Conservation (phyloP, 2,888 invertebrate genomes). For the Criorhina ranunculi region DNA sequence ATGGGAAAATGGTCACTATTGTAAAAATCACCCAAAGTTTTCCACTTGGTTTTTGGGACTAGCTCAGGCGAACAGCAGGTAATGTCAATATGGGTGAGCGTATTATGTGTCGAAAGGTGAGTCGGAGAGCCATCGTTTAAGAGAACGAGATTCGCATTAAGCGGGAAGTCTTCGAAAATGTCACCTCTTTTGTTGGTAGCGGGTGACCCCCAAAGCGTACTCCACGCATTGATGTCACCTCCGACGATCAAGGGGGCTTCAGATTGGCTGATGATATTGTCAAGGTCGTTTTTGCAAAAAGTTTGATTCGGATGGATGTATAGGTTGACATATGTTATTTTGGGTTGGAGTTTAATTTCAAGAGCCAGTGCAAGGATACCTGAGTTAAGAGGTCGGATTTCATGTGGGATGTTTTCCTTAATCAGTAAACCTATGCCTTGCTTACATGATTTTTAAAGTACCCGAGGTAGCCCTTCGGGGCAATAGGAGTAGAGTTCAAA, state of each 20-base stretch:
- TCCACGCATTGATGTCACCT: constrained; percentile 12
- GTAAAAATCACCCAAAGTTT: too few species aligned
- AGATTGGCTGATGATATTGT: not conserved
- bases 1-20: too few species aligned
- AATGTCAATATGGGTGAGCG: too few species aligned
- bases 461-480: constrained; percentile 1
- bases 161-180: not conserved
- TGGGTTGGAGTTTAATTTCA: not conserved
- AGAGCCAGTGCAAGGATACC: constrained; percentile 10
- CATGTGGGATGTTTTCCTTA: constrained; percentile 29
- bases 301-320: not conserved
- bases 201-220: constrained; percentile 18
- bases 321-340: constrained; percentile 11
- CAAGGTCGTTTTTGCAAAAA: too few species aligned
- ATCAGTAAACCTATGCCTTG: constrained; percentile 26
- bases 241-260: not conserved
- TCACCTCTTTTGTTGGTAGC: constrained; percentile 14
- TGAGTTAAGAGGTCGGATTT: constrained; percentile 11
- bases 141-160: too few species aligned
- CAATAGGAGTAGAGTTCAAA: constrained; percentile 1
- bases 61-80: constrained; percentile 27
- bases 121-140: too few species aligned
- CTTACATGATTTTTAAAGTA: constrained; percentile 32
- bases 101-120: too few species aligned
- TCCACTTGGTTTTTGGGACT: not conserved